Evolutionary conservation across 2,888 invertebrate species (phyloP), one percentile per base, ranked within the genome.

Genomic region (Branchipolynoe longqiensis): DNA sequence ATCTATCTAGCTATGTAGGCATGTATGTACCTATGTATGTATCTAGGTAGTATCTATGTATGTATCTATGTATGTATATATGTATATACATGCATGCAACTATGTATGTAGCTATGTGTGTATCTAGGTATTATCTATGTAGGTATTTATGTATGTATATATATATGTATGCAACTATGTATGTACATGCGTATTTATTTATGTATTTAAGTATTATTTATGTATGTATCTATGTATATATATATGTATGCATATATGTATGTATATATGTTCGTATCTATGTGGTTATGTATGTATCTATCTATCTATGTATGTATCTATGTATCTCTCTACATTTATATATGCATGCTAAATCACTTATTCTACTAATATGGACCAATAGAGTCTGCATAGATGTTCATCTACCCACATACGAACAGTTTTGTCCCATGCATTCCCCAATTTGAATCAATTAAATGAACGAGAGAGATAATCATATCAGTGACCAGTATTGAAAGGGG

Each of bases 171-270:
- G 25, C n/a, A 58, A n/a, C 14, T 58, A 58, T 58, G 25, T 58
- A 58, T 58, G 25, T 58, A 58, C 25, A 58, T 58, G n/a, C 25
- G 25, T 58, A 18, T 58, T n/a, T 58, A 58, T 58, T n/a, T 58
- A 58, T 58, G n/a, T 58, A 58, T 58, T n/a, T 58, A 58, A n/a
- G n/a, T n/a, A n/a, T n/a, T 58, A 58, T 58, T n/a, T 58, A 58
- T 58, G 25, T 58, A 58, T 58, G 25, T 58, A 58, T 58, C 14
- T 58, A 58, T 58, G 25, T 58, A 58, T 58, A 58, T 58, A 58
- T 58, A 58, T n/a, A 58, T 58, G 25, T n/a, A 58, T 58, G 25
- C 14, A 58, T 8, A 58, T 58, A 58, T 8, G 8, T 18, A 48
- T 48, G 48, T 48, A 48, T 48, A 8, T 8, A 48, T 8, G 48